A percentile compares a stretch with the other conserved stretches of the same genome.
These are phyloP conservation scores for Styela plicata DNA, from an alignment of 23 tunicate species.

Conservation along the genomic window DNA sequence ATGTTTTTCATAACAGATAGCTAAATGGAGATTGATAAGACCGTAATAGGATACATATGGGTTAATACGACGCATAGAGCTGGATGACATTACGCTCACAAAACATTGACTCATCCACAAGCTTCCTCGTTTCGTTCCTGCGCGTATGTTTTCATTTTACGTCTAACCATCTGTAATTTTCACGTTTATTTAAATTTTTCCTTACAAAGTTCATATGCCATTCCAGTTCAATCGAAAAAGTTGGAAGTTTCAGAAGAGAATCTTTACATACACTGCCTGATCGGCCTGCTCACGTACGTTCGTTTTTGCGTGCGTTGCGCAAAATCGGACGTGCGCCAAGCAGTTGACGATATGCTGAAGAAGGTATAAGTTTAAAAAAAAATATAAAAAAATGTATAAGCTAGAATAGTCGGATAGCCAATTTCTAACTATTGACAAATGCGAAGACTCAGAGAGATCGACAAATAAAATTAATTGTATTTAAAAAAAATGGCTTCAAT, in stretches of 20 bases:
- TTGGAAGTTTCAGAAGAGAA: background rate
- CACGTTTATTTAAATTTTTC: background rate
- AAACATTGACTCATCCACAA: constrained; percentile 5
- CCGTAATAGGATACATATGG: background rate
- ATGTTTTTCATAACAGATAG: too few relatives aligned
- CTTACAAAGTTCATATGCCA: too few relatives aligned
- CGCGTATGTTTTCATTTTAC: constrained; percentile 4
- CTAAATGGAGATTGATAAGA: too few relatives aligned
- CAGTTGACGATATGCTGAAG: too few relatives aligned
- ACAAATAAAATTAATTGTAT: too few relatives aligned
- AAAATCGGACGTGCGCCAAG: background rate
- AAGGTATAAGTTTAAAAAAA: too few relatives aligned
- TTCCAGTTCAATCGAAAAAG: background rate
- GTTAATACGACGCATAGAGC: background rate
- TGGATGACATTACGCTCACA: background rate
- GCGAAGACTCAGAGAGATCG: too few relatives aligned
- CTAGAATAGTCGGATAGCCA: too few relatives aligned
- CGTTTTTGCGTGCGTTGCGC: background rate
- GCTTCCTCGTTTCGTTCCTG: constrained; percentile 35
- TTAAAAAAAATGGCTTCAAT: too few relatives aligned
- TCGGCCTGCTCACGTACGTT: background rate
- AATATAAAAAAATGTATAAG: too few relatives aligned
- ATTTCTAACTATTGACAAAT: too few relatives aligned
- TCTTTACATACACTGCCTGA: too few relatives aligned
- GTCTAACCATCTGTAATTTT: constrained; percentile 9